Conservation (phyloP, 1,140 invertebrate genomes). For the Cotesia vestalis region DNA sequence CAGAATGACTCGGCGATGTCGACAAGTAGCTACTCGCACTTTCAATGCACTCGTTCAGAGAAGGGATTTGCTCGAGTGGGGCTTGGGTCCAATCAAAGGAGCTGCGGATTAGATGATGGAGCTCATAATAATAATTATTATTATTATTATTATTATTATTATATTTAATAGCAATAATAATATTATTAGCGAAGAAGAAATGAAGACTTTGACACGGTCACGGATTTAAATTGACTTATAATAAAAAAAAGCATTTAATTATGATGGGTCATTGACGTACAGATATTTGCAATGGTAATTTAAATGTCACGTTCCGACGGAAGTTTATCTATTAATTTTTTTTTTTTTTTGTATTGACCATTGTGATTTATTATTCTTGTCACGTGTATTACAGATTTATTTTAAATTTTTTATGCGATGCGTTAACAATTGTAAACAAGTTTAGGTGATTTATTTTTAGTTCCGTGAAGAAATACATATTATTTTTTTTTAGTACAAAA, state of each 20-base stretch:
- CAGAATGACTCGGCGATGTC: slow-evolving; percentile 36
- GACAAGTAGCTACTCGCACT: slow-evolving; percentile 21
- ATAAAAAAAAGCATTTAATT: not conserved
- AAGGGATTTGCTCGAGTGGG: slow-evolving; percentile 20
- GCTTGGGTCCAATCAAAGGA: slow-evolving; percentile 1
- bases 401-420: too few relatives aligned
- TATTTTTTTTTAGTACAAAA: too few relatives aligned
- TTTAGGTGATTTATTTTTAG: too few relatives aligned
- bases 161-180: too few relatives aligned
- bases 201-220: too few relatives aligned
- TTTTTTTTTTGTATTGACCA: slow-evolving; percentile 25
- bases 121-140: not conserved
- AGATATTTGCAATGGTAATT: not conserved
- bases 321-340: slow-evolving; percentile 12
- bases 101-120: not conserved
- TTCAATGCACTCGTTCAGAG: slow-evolving; percentile 15
- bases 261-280: slow-evolving; percentile 11
- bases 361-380: not conserved
- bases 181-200: too few relatives aligned
- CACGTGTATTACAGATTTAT: not conserved
- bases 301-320: too few relatives aligned
- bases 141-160: too few relatives aligned
- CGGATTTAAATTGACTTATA: too few relatives aligned
- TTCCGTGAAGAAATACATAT: too few relatives aligned
- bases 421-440: too few relatives aligned